Percentiles rank a stretch among this genome's conserved stretches.
Conservation (phyloP, 2,888 invertebrate genomes). For the Caenorhabditis becei region DNA sequence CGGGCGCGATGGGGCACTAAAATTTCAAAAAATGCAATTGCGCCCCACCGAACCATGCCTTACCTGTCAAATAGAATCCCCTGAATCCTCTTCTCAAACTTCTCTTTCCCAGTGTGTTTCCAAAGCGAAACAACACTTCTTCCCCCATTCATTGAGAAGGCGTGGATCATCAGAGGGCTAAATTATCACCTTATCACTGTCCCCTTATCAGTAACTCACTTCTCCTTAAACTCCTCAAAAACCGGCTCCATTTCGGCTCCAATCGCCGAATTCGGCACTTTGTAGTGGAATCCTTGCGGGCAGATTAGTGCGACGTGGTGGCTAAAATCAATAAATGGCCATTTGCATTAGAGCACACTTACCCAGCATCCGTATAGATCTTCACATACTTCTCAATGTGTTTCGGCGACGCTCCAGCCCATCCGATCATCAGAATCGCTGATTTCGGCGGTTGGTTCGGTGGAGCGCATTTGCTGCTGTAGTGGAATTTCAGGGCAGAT, state of each 20-base stretch:
- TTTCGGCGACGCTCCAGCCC: conserved; percentile 66
- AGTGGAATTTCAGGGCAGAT: background rate
- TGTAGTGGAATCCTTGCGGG: conserved; percentile 58
- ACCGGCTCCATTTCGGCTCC: conserved; percentile 45
- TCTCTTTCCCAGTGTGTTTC: conserved; percentile 50
- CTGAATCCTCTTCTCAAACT: conserved; percentile 50
- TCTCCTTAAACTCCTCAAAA: conserved; percentile 35
- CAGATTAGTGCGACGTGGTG: conserved; percentile 52
- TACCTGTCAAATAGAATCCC: conserved; percentile 69
- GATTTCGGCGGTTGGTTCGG: conserved; percentile 2
- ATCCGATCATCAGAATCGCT: conserved; percentile 61
- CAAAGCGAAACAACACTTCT: conserved; percentile 60
- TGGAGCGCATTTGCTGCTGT: too few species aligned
- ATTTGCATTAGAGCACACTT: background rate
- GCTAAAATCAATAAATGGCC: conserved; percentile 35
- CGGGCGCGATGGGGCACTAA: conserved; percentile 61
- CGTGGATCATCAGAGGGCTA: conserved; percentile 63
- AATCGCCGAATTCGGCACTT: conserved; percentile 60
- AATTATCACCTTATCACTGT: conserved; percentile 1
- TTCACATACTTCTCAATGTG: conserved; percentile 65
- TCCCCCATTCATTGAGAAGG: conserved; percentile 67
- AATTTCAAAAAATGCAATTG: too few species aligned
- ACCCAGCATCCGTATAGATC: conserved; percentile 64
- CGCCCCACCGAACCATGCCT: too few species aligned
- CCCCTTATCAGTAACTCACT: conserved; percentile 9